These are phyloP conservation scores for Berghia stephanieae DNA, from an alignment of 1,140 invertebrate genomes.

Conservation along the genomic window DNA sequence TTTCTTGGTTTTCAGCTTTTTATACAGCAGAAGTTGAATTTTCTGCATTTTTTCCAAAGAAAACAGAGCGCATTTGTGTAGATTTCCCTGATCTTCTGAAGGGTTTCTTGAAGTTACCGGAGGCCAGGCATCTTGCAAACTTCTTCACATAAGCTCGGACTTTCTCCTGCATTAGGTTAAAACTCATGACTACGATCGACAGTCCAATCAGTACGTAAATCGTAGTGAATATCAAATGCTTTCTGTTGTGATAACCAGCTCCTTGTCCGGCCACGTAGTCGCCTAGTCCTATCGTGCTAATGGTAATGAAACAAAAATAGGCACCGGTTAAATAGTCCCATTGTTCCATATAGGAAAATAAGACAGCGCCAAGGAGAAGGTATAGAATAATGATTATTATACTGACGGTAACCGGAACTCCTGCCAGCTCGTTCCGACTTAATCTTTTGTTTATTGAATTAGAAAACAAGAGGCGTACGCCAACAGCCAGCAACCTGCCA, in stretches of 20 bases:
- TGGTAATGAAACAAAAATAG: constrained; percentile 80
- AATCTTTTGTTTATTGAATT: too few species aligned
- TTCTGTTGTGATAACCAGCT: constrained; percentile 66
- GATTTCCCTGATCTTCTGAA: too few species aligned
- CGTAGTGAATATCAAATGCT: constrained; percentile 54
- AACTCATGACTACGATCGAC: constrained; percentile 98
- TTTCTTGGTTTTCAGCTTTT: too few species aligned
- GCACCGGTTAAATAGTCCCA: constrained; percentile 92
- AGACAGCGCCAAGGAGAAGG: constrained; percentile 62
- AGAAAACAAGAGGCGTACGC: too few species aligned
- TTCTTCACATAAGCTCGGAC: too few species aligned
- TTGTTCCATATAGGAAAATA: constrained; percentile 68
- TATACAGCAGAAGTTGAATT: too few species aligned
- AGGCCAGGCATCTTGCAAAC: too few species aligned
- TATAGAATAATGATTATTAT: constrained; percentile 62
- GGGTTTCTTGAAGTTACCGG: too few species aligned
- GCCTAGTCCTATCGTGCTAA: constrained; percentile 84
- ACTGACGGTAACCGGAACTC: constrained; percentile 63
- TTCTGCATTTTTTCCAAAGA: too few species aligned
- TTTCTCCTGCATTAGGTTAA: constrained; percentile 97
- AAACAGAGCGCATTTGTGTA: too few species aligned
- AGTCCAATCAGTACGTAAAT: constrained; percentile 83
- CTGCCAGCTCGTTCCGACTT: too few species aligned
- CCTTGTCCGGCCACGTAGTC: constrained; percentile 90
- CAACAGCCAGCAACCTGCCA: too few species aligned